Percentiles rank a stretch among this genome's conserved stretches.
Conservation (phyloP, 1,140 invertebrate species). For the Lasioglossum albipes region DNA sequence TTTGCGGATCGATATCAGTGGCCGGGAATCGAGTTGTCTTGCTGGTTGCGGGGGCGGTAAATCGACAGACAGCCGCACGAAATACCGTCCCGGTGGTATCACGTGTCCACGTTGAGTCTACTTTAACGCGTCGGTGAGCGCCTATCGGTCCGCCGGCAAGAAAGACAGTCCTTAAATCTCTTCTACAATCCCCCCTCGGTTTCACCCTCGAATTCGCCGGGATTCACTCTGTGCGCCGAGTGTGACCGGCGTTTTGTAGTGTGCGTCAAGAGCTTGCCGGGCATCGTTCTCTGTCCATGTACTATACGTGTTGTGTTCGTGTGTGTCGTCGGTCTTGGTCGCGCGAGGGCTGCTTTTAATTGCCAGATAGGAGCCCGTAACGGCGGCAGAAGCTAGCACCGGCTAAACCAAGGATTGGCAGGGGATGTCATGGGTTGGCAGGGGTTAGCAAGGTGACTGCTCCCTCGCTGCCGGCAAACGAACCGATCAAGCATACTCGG, state of each 20-base stretch:
- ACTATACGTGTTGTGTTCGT: no score
- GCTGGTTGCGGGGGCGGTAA: not conserved
- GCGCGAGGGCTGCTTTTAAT: conserved; percentile 57
- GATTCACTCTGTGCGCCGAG: not conserved
- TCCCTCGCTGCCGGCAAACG: conserved; percentile 47
- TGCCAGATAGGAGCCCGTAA: conserved; percentile 40
- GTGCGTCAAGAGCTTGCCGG: no score
- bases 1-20: not conserved
- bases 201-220: conserved; percentile 22
- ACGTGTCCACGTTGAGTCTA: conserved; percentile 25
- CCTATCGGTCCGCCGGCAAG: conserved; percentile 15
- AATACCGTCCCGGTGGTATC: not conserved
- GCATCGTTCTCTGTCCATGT: no score
- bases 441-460: conserved; percentile 32
- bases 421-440: conserved; percentile 28
- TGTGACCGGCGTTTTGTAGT: not conserved
- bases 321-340: not conserved
- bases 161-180: conserved; percentile 50
- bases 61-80: not conserved
- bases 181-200: not conserved
- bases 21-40: not conserved
- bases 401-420: conserved; percentile 34
- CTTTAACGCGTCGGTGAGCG: conserved; percentile 56
- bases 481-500: conserved; percentile 58
- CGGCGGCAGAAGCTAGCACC: conserved; percentile 45